These are phyloP conservation scores for Hafferia zeledoni DNA, from an alignment of 2,797 vertebrate genomes.

Conservation along the genomic window DNA sequence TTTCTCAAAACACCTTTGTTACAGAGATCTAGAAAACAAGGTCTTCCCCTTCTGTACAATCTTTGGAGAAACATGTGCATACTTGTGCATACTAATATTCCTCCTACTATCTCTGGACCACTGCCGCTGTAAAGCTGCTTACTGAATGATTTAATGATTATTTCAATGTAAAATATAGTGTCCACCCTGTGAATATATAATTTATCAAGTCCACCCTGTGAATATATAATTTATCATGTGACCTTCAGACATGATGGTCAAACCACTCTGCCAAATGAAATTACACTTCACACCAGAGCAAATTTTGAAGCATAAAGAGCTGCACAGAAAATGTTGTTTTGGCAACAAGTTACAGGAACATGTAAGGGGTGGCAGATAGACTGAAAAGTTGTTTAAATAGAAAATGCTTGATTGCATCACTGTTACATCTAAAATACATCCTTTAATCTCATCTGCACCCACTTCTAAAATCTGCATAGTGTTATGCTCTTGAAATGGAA, in stretches of 20 bases:
- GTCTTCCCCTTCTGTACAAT: conserved; percentile 48
- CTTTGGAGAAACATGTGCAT: conserved; percentile 2
- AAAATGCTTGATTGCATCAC: neutral
- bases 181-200: neutral
- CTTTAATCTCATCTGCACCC: neutral
- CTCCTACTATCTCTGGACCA: conserved; percentile 37
- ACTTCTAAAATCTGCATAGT: neutral
- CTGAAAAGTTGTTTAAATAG: neutral
- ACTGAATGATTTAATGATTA: neutral
- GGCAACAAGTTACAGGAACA: neutral
- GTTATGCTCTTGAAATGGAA: neutral
- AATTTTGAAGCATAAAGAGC: neutral
- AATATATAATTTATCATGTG: neutral
- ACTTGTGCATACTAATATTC: conserved; percentile 46
- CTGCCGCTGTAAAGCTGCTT: conserved; percentile 22
- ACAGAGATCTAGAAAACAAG: conserved; percentile 44
- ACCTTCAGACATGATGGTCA: neutral
- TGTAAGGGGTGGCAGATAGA: neutral
- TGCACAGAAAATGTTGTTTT: neutral
- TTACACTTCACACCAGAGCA: neutral
- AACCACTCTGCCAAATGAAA: neutral
- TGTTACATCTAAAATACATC: neutral
- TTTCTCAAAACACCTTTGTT: conserved; percentile 60
- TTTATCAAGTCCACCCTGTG: neutral
- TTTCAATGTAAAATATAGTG: neutral